Base-by-base conservation (phyloP, 2,888 invertebrate species). In the Tinea semifulvella region DNA sequence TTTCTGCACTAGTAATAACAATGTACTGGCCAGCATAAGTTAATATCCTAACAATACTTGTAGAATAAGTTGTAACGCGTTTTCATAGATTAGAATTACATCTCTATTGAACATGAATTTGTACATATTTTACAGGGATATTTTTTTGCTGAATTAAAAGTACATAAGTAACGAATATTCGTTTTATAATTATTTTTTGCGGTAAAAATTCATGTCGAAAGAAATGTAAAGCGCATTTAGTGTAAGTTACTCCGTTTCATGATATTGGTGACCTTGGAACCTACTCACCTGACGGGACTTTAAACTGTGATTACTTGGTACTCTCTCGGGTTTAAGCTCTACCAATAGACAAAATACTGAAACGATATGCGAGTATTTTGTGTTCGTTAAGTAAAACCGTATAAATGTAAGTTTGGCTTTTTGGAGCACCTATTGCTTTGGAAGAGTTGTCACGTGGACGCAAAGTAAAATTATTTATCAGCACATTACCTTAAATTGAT, bases 251-350 rank as follows among this genome's bases (percentile, higher is more conserved):
- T 25, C 43, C 31, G 43, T 43, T 43, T 43, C 18, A 7, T 17
- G 43, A 19, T 27, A 18, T 19, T 31, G 31, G 43, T 18, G 17
- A 43, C 13, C n/a, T 40, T 22, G 19, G 20, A n/a, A 71, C 72
- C 57, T 40, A 72, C 72, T 57, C 61, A 73, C 60, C 65, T 61
- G 67, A 60, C 76, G 76, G 76, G 68, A 54, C 58, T 66, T 76
- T 72, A 76, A 79, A 79, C 79, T 79, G 79, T 80, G 79, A 80
- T 79, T 72, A 77, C 73, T 68, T 77, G 73, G 79, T 80, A 80
- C 80, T 80, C 80, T 79, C 76, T 79, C 63, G 66, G 65, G 31
- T 64, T 74, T 72, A 76, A 74, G 73, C 13, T 36, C 13, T 36
- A 36, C 36, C 18, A 36, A 18, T 36, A 36, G 18, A 18, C 36